Base-by-base conservation (phyloP, 2,797 vertebrate species). In the Pangasius macronema region DNA sequence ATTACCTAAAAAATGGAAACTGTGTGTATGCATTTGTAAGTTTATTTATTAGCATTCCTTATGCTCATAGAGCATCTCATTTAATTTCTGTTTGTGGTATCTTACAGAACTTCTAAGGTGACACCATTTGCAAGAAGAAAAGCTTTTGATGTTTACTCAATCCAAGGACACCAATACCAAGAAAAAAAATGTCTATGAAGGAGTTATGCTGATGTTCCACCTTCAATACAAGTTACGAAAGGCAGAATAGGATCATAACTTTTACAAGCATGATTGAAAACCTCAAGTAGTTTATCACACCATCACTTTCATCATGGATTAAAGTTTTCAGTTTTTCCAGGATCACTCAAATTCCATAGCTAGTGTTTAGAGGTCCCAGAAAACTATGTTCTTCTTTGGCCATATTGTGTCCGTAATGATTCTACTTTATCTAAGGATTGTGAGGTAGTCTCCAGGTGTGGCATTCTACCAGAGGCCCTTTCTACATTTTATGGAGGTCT, bases 401-500 rank as follows among this genome's bases (percentile, higher is more conserved):
- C 36, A 27, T 59, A 57, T 73, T 10, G 36, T 73, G 83, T 49
- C 39, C 20, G 6, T 46, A 88, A 94, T 94, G 92, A 91, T 89
- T 92, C 89, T 86, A 87, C 86, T 88, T 85, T 55, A 65, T 86
- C 49, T 73, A 39, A 84, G 86, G 83, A 85, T 89, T 92, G 87
- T 89, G 86, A 70, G 90, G 92, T 92, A 91, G 93, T 92, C 93
- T 90, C 84, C 82, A 91, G 90, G 92, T 89, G 89, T 94, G 93
- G 92, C 70, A 68, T 57, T 73, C 51, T 79, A 93, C 92, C 89
- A 93, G 89, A 94, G 93, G 92, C 90, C 89, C 86, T 92, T 89
- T 83, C 91, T 90, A 88, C 93, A 87, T 95, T 96, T 94, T 95
- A 96, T 96, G 95, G 95, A 96, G 94, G 93, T 92, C 94, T 94